A percentile compares a stretch with the other conserved stretches of the same genome.
phyloP scores from a whole-genome alignment of 2,888 invertebrate genomes.

The Tuta absoluta region DNA sequence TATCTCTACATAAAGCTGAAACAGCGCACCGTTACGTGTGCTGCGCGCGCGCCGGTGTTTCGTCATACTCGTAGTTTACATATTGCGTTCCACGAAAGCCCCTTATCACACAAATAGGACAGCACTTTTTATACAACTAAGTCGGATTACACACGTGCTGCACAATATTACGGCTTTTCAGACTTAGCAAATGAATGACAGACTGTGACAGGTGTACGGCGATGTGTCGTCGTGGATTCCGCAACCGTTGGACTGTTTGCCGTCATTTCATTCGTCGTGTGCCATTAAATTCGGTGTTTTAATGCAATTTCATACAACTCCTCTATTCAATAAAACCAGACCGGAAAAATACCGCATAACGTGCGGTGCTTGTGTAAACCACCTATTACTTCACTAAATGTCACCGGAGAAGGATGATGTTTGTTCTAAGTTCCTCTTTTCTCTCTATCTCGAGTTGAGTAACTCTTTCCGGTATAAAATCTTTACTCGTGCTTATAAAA shows the following conservation, averaged over 20 bases:
- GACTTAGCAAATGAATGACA: no score
- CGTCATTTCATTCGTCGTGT: no score
- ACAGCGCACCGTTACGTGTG: conserved; percentile 7
- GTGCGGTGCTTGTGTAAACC: no score
- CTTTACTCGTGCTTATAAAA: not conserved
- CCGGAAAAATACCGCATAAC: no score
- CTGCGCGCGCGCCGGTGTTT: conserved; percentile 17
- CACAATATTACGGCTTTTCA: no score
- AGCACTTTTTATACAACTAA: conserved; percentile 4
- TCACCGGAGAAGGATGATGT: conserved; percentile 7
- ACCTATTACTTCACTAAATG: conserved; percentile 8
- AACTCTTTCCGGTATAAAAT: conserved; percentile 8
- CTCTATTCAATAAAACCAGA: no score
- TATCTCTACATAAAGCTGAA: not conserved
- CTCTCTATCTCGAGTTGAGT: conserved; percentile 1
- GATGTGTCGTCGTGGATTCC: no score
- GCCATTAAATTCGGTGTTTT: no score
- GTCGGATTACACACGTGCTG: no score
- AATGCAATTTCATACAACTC: no score
- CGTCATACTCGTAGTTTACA: conserved; percentile 23
- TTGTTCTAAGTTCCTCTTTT: not conserved
- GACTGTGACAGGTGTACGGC: no score
- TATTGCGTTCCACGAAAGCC: conserved; percentile 19
- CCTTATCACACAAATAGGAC: conserved; percentile 16
- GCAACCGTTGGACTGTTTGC: no score